These are phyloP conservation scores for Nycteola revayana DNA, from an alignment of 2,888 invertebrate genomes.

Conservation along the genomic window DNA sequence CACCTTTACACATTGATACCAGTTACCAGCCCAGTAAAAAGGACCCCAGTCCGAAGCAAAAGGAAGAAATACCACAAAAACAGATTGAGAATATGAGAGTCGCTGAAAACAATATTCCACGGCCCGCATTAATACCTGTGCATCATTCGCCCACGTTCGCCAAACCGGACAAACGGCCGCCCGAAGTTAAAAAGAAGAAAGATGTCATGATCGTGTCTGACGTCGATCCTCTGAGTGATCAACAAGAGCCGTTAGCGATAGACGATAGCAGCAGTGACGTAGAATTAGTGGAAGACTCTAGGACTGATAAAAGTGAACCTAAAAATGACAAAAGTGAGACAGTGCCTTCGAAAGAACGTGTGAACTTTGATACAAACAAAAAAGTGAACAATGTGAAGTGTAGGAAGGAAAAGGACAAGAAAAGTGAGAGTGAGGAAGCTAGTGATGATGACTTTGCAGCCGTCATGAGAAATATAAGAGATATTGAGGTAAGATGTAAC, in stretches of 20 bases:
- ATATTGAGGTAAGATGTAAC: slow-evolving; percentile 67
- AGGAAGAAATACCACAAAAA: slow-evolving; percentile 58
- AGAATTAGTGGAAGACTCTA: slow-evolving; percentile 64
- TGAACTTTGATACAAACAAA: slow-evolving; percentile 39
- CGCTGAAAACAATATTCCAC: slow-evolving; percentile 65
- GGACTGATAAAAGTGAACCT: slow-evolving; percentile 52
- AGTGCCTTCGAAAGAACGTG: slow-evolving; percentile 71
- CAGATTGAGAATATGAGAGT: slow-evolving; percentile 63
- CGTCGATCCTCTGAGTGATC: slow-evolving; percentile 61
- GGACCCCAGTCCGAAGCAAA: slow-evolving; percentile 55
- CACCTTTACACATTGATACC: slow-evolving; percentile 62
- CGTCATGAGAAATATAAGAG: slow-evolving; percentile 64
- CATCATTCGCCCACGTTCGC: slow-evolving; percentile 71
- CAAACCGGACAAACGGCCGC: slow-evolving; percentile 69
- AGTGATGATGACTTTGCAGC: slow-evolving; percentile 60
- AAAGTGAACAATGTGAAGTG: slow-evolving; percentile 41
- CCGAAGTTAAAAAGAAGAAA: slow-evolving; percentile 68
- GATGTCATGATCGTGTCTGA: slow-evolving; percentile 67
- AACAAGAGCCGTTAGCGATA: slow-evolving; percentile 54
- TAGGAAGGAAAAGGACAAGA: slow-evolving; percentile 38
- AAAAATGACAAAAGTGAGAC: slow-evolving; percentile 46
- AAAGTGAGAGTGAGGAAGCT: slow-evolving; percentile 48
- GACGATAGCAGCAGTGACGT: slow-evolving; percentile 79
- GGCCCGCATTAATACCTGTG: slow-evolving; percentile 63
- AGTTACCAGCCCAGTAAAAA: slow-evolving; percentile 52